phyloP scores from a whole-genome alignment of 2,888 invertebrate genomes.

The Petrolisthes cinctipes region DNA sequence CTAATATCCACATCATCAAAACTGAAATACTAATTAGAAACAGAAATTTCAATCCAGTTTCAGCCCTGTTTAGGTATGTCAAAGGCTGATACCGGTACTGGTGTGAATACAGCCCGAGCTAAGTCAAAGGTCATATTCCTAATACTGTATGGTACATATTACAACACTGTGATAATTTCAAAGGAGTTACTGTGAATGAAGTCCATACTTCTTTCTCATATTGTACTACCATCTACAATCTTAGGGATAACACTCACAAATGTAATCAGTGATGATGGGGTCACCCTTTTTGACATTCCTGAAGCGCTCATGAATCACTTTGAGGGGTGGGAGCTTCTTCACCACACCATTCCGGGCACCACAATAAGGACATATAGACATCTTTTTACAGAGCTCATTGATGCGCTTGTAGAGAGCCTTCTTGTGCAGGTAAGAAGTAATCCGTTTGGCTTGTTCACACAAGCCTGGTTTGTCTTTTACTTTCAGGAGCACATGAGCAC shows the following conservation, averaged over 20 bases:
- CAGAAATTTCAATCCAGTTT: too few relatives aligned
- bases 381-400: conserved; percentile 87
- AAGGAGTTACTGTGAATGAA: neutral
- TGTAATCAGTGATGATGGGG: conserved; percentile 42
- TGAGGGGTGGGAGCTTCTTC: conserved; percentile 90
- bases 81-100: too few relatives aligned
- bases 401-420: conserved; percentile 88
- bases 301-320: conserved; percentile 92
- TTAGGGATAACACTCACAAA: conserved; percentile 54
- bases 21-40: too few relatives aligned
- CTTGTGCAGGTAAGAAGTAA: conserved; percentile 87
- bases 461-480: conserved; percentile 78
- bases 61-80: too few relatives aligned
- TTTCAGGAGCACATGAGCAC: conserved; percentile 85
- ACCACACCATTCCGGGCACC: conserved; percentile 88
- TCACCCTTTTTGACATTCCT: conserved; percentile 77
- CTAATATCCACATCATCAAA: too few relatives aligned
- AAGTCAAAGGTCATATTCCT: neutral
- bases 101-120: too few relatives aligned
- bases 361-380: conserved; percentile 77
- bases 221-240: neutral
- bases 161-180: neutral
- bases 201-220: neutral
- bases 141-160: conserved; percentile 2
- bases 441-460: conserved; percentile 81